Base-by-base conservation (phyloP, 1,140 invertebrate genomes). In the Dufourea novaeangliae region DNA sequence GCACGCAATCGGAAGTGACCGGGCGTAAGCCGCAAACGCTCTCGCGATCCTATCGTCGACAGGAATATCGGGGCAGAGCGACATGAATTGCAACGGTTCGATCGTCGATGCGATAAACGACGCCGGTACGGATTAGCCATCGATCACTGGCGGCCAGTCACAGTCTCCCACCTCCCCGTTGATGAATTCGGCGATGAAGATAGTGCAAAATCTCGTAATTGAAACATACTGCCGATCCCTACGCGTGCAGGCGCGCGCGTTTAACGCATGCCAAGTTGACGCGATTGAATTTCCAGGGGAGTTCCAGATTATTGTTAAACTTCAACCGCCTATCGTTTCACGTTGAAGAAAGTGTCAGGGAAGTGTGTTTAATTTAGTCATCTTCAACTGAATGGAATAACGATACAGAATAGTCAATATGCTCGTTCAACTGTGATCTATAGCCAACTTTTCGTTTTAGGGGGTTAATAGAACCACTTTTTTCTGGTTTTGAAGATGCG, bases 71-170 rank as follows among this genome's bases (percentile, higher is more conserved):
- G 44, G 2, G n/a, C 54, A 17, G 14, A 22, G 17, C 22, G 69
- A 44, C 70, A 78, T 29, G 46, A 73, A 78, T 78, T 63, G 52
- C 46, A 44, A 64, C 59, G 22, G 50, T 66, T 64, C 69, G 69
- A 78, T 78, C 61, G 50, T 44, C 76, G 69, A 78, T 73, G 63
- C 76, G 76, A 73, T 78, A 72, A 78, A 73, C 61, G 67, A 29
- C 57, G 41, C 57, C 22, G 37, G 14, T 22, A 29, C 37, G 44
- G 66, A 77, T 71, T 70, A 70, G 66, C 56, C 74, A 70, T 70
- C 74, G 56, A 70, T 77, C 74, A 70, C 67, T 17, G 22, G 10
- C 54, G 7, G 20, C 56, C 68, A 22, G 67, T 62, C 67, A 25
- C 32, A n/a, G n/a, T n/a, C n/a, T n/a, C n/a, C n/a, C n/a, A n/a